Percentiles rank a stretch among this genome's conserved stretches.
phyloP scores from a whole-genome alignment of 2,797 vertebrate species.

The Pyrrhura leucotis region DNA sequence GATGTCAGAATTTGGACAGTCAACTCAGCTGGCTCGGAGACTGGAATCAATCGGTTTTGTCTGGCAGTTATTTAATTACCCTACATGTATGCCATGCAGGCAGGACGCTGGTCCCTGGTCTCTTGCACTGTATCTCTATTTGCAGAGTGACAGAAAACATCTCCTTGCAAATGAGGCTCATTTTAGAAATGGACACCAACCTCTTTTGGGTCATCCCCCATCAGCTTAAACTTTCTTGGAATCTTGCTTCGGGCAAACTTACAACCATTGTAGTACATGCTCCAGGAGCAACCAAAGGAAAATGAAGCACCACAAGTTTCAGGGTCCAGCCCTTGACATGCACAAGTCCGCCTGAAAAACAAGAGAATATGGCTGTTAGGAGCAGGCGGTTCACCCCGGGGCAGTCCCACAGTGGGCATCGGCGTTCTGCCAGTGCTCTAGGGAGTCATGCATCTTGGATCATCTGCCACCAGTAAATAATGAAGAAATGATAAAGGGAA shows the following conservation, averaged over 20 bases:
- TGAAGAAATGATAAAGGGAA: not conserved
- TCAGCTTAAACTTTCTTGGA: conserved; percentile 96
- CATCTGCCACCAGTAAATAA: not conserved
- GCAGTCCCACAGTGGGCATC: not conserved
- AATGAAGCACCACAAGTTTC: conserved; percentile 96
- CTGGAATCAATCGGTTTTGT: conserved; percentile 34
- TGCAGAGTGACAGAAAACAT: conserved; percentile 26
- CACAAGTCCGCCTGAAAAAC: conserved; percentile 90
- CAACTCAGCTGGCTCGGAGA: conserved; percentile 20
- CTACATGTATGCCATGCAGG: not conserved
- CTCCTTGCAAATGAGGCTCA: conserved; percentile 26
- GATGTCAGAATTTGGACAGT: conserved; percentile 52
- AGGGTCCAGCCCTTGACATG: conserved; percentile 94
- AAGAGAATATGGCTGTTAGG: conserved; percentile 16
- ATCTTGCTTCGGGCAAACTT: conserved; percentile 99
- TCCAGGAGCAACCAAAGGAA: conserved; percentile 99
- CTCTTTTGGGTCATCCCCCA: conserved; percentile 94
- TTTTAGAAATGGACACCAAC: conserved; percentile 76
- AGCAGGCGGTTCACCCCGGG: not conserved
- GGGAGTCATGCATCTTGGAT: not conserved
- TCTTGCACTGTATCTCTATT: not conserved
- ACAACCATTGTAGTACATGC: conserved; percentile 99
- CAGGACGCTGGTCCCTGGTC: not conserved
- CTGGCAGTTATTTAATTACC: conserved; percentile 41
- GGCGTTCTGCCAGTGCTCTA: fast-evolving